These are phyloP conservation scores for Loris lydekkerianus DNA, from an alignment of 2,797 vertebrate genomes.

Conservation along the genomic window DNA sequence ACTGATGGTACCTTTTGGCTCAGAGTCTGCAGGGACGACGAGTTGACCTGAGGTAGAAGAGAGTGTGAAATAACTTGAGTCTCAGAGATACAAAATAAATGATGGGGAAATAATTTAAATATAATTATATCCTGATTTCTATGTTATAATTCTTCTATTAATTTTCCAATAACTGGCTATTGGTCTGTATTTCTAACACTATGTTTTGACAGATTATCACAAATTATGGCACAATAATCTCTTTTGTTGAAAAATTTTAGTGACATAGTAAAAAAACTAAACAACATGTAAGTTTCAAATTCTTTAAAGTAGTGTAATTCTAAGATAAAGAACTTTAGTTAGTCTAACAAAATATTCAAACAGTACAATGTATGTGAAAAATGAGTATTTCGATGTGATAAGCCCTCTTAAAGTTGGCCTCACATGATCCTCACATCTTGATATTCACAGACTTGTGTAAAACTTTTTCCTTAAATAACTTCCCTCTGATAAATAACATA, in stretches of 20 bases:
- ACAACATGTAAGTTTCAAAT: background rate
- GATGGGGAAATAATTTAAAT: background rate
- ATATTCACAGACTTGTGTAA: background rate
- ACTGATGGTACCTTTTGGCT: no score
- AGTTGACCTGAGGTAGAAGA: no score
- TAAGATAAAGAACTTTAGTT: background rate
- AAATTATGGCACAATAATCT: background rate
- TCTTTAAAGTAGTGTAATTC: background rate
- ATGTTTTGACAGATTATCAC: background rate
- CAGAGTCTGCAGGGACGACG: no score
- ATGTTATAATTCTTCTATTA: background rate
- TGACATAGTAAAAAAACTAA: background rate
- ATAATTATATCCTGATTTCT: background rate
- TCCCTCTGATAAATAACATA: background rate
- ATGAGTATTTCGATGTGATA: background rate
- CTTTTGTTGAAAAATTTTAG: background rate
- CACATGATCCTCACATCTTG: background rate
- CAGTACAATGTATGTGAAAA: background rate
- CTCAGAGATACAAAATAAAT: background rate
- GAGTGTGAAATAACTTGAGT: background rate
- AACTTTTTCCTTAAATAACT: background rate
- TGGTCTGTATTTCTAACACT: background rate
- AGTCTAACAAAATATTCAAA: background rate
- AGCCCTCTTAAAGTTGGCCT: background rate
- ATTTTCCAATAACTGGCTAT: background rate